A percentile compares a stretch with the other conserved stretches of the same genome.
Evolutionary conservation across 2,113 vertebrate species (phyloP).

Genomic region (Rynchops niger): DNA sequence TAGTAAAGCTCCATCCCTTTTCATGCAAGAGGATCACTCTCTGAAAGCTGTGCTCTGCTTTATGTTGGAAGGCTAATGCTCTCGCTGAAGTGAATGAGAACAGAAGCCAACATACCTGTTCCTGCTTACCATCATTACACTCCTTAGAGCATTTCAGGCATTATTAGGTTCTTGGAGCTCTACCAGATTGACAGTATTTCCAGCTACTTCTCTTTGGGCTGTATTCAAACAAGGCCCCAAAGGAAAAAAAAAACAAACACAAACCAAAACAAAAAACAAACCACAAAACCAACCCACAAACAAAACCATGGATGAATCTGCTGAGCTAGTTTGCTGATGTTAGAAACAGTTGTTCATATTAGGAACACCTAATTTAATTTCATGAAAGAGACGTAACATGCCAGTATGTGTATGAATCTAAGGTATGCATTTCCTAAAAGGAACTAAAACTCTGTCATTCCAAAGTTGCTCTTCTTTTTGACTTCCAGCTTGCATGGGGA

Average conservation of each 20-base stretch:
- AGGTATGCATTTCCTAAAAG: constrained; percentile 69
- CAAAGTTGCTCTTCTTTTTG: constrained; percentile 74
- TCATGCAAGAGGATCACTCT: neutral
- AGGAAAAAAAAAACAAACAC: neutral
- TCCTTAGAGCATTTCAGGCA: constrained; percentile 61
- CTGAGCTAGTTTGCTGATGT: constrained; percentile 70
- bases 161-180: constrained; percentile 62
- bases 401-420: constrained; percentile 73
- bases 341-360: constrained; percentile 72
- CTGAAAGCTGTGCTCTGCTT: constrained; percentile 13
- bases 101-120: constrained; percentile 66
- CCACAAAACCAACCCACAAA: constrained; percentile 20
- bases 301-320: constrained; percentile 61
- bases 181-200: constrained; percentile 68
- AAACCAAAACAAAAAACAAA: neutral
- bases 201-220: constrained; percentile 47
- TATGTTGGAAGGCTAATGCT: constrained; percentile 37
- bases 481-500: constrained; percentile 70
- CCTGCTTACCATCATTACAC: constrained; percentile 35
- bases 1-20: neutral
- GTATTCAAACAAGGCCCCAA: constrained; percentile 41
- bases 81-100: constrained; percentile 16
- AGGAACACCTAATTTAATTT: constrained; percentile 74
- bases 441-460: constrained; percentile 79
- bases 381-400: constrained; percentile 66